Conservation (phyloP, 2,888 invertebrate genomes). For the Rhingia campestris region DNA sequence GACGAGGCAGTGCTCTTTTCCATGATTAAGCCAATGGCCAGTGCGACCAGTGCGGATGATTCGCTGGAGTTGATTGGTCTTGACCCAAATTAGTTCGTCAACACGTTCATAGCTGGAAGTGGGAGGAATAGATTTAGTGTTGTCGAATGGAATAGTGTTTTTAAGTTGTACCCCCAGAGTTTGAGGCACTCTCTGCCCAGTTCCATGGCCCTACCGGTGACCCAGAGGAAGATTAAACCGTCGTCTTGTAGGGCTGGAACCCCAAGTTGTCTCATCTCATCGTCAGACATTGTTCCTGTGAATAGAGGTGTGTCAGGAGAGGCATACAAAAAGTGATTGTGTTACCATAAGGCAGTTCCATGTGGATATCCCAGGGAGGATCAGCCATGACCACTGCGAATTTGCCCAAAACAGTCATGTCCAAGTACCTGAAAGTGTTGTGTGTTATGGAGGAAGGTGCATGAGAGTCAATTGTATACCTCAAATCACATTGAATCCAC, state of each 20-base stretch:
- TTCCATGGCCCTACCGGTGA: slow-evolving; percentile 93
- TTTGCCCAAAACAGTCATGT: slow-evolving; percentile 87
- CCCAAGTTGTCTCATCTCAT: slow-evolving; percentile 97
- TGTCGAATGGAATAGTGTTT: neutral
- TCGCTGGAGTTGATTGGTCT: slow-evolving; percentile 98
- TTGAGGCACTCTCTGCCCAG: slow-evolving; percentile 97
- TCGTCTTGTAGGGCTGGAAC: slow-evolving; percentile 97
- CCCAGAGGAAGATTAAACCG: slow-evolving; percentile 98
- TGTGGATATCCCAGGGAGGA: slow-evolving; percentile 99
- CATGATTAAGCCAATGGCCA: slow-evolving; percentile 99
- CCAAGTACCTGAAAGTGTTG: slow-evolving; percentile 76
- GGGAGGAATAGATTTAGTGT: neutral
- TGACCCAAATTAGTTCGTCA: slow-evolving; percentile 99
- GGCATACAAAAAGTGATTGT: neutral
- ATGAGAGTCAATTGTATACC: slow-evolving; percentile 85
- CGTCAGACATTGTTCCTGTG: slow-evolving; percentile 94
- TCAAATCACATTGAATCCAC: slow-evolving; percentile 98
- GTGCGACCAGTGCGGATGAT: slow-evolving; percentile 98
- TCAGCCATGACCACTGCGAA: slow-evolving; percentile 99
- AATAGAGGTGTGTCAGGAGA: slow-evolving; percentile 1
- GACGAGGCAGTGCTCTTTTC: slow-evolving; percentile 98
- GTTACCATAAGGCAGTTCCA: slow-evolving; percentile 97
- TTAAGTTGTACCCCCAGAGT: slow-evolving; percentile 89
- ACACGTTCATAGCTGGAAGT: slow-evolving; percentile 90
- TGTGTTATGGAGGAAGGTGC: neutral